Base-by-base conservation (phyloP, 2,888 invertebrate genomes). In the Xylophagus ater region DNA sequence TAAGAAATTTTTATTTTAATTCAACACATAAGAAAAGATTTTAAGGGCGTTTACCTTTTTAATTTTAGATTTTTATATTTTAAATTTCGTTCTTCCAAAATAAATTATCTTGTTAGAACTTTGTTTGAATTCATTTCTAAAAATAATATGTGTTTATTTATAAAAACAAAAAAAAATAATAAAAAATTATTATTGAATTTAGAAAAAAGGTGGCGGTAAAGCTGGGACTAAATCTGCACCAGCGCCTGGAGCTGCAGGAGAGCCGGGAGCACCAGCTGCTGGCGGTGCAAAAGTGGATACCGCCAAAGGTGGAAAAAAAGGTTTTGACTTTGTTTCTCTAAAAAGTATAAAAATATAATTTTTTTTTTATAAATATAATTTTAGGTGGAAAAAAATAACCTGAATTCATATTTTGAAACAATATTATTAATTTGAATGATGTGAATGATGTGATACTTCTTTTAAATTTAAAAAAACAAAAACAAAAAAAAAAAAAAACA, bases 171-270 rank as follows among this genome's bases (percentile, higher is more conserved):
- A n/a, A n/a, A n/a, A n/a, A n/a, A n/a, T n/a, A n/a, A n/a, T n/a
- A n/a, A n/a, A n/a, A n/a, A n/a, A n/a, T n/a, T n/a, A n/a, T n/a
- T n/a, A n/a, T n/a, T n/a, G n/a, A n/a, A n/a, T n/a, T n/a, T n/a
- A 60, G 58, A 59, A 60, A 51, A 60, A 60, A 47, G 52, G 50
- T 15, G 53, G 51, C 1, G 49, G 51, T 2, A 51, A 43, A n/a
- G 51, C 44, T 1, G 43, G 36, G 2, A 47, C 30, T 5, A 44
- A 34, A 1, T 45, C 45, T 4, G 47, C 41, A 2, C 44, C 35
- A 5, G 46, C 40, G 7, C 51, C 44, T 24, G 52, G 52, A 37
- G 48, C 46, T 39, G 47, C 44, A 42, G 32, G 55, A 34, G 60
- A 58, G n/a, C 58, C 52, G 42, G 60, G 59, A 46, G 42, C 51